These are phyloP conservation scores for Microplitis demolitor DNA, from an alignment of 1,140 invertebrate species.

Conservation along the genomic window DNA sequence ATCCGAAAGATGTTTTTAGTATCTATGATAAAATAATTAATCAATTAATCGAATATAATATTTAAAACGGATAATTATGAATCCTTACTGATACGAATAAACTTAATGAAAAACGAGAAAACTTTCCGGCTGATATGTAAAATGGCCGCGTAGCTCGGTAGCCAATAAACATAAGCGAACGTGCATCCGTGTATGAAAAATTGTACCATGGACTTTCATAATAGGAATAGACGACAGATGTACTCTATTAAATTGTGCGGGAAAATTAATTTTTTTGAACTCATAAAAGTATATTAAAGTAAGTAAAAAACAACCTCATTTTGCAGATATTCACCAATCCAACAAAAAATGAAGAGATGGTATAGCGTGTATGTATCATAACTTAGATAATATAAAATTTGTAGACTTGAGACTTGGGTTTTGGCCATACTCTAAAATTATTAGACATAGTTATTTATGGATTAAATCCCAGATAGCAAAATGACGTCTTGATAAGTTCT, in stretches of 20 bases:
- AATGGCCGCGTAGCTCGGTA: constrained; percentile 38
- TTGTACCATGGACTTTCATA: constrained; percentile 55
- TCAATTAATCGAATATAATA: no score
- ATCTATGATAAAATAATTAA: constrained; percentile 23
- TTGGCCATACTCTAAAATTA: neutral
- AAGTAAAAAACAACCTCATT: neutral
- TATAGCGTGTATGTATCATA: neutral
- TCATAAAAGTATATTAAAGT: neutral
- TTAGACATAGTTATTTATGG: neutral
- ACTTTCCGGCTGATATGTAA: constrained; percentile 56
- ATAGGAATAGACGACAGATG: constrained; percentile 42
- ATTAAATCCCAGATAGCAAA: no score
- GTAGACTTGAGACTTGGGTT: neutral
- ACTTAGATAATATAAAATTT: neutral
- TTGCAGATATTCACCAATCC: neutral
- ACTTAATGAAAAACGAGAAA: constrained; percentile 53
- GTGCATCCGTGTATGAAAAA: constrained; percentile 42
- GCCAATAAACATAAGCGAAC: constrained; percentile 47
- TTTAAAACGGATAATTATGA: no score
- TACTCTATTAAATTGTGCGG: constrained; percentile 31
- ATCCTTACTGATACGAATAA: constrained; percentile 56
- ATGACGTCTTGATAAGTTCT: no score
- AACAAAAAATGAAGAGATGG: neutral
- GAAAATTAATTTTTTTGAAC: neutral
- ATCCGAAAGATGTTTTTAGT: constrained; percentile 33